These are phyloP conservation scores for Mystacides longicornis DNA, from an alignment of 2,888 invertebrate species.

Conservation along the genomic window DNA sequence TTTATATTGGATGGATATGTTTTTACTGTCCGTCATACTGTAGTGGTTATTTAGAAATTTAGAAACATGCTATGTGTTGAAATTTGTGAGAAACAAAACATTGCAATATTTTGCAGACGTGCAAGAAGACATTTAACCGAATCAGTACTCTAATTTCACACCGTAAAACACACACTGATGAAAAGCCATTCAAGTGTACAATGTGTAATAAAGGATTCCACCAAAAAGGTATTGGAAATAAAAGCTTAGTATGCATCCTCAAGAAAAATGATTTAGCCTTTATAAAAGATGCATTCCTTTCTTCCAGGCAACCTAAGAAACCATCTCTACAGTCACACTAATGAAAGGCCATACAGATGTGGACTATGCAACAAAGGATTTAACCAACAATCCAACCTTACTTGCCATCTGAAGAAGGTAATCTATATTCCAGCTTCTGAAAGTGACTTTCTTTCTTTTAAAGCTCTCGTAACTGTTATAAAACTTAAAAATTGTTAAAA, in stretches of 20 bases:
- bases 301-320: slow-evolving; percentile 63
- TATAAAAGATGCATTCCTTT: neutral
- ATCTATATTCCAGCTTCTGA: too few relatives aligned
- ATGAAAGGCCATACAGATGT: slow-evolving; percentile 71
- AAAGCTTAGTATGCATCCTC: neutral
- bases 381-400: slow-evolving; percentile 74
- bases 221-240: slow-evolving; percentile 56
- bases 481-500: too few relatives aligned
- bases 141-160: slow-evolving; percentile 76
- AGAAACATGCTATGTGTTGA: too few relatives aligned
- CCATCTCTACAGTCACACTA: slow-evolving; percentile 71
- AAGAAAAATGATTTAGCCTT: too few relatives aligned
- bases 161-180: slow-evolving; percentile 66
- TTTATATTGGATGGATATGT: too few relatives aligned
- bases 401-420: slow-evolving; percentile 69
- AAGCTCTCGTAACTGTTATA: too few relatives aligned
- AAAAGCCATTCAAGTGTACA: slow-evolving; percentile 67
- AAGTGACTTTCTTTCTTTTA: too few relatives aligned
- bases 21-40: too few relatives aligned
- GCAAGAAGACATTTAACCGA: slow-evolving; percentile 70
- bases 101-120: slow-evolving; percentile 51
- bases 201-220: slow-evolving; percentile 73
- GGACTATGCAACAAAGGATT: slow-evolving; percentile 67
- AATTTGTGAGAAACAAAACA: too few relatives aligned
- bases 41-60: too few relatives aligned